Conservation (phyloP, 92 coral and sea anemone genomes). For the Heteractis magnifica region DNA sequence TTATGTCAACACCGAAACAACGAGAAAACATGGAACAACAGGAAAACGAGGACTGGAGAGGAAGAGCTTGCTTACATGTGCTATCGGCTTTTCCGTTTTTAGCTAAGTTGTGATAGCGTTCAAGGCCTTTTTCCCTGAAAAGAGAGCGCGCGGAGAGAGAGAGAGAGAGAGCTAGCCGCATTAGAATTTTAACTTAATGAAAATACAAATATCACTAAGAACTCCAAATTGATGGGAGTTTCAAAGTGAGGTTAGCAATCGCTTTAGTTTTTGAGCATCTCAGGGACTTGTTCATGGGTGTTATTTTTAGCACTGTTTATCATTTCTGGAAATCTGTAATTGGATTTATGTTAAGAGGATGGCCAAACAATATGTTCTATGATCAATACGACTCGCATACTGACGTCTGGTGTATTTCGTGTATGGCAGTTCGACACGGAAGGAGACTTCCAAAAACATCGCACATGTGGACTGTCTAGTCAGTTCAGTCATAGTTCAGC, state of each 20-base stretch:
- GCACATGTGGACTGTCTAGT: not conserved
- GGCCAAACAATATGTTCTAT: not conserved
- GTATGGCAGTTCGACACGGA: not conserved
- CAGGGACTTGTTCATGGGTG: not conserved
- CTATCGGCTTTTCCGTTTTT: conserved; percentile 1
- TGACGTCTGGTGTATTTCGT: not conserved
- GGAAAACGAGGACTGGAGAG: not conserved
- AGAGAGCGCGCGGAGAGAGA: not conserved
- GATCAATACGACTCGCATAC: not conserved
- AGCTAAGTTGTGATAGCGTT: not conserved
- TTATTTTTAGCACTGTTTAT: conserved; percentile 1
- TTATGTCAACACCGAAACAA: not conserved
- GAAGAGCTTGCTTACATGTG: not conserved
- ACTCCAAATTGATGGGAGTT: not conserved
- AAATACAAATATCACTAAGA: not conserved
- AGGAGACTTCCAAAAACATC: not conserved
- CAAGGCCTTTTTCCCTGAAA: not conserved
- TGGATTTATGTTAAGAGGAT: conserved; percentile 7
- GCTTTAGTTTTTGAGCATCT: not conserved
- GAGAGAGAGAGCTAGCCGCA: not conserved
- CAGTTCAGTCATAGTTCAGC: not conserved
- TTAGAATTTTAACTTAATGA: not conserved
- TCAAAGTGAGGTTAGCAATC: not conserved
- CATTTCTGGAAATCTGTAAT: not conserved
- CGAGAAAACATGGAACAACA: not conserved